These are phyloP conservation scores for Drosophila kambysellisi DNA, from an alignment of 2,888 invertebrate species.

Conservation along the genomic window DNA sequence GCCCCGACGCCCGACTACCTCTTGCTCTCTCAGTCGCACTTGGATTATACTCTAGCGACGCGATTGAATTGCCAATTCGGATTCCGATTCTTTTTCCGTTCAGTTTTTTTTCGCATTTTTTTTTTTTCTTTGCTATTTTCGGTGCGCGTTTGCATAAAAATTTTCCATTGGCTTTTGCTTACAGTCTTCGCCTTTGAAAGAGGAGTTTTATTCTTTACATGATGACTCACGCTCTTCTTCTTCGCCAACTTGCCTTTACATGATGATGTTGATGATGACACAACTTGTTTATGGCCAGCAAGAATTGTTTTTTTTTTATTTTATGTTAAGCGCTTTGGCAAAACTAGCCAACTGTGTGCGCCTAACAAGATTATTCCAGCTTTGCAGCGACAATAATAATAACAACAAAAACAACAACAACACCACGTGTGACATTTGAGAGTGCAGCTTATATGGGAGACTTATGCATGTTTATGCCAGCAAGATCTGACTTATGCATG, in stretches of 20 bases:
- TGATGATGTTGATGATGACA: constrained; percentile 26
- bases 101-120: constrained; percentile 17
- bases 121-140: constrained; percentile 8
- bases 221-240: constrained; percentile 44
- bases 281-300: constrained; percentile 29
- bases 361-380: constrained; percentile 24
- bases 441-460: constrained; percentile 1
- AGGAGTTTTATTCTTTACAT: constrained; percentile 36
- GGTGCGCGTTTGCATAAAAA: constrained; percentile 40
- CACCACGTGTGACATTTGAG: constrained; percentile 1
- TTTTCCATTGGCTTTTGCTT: constrained; percentile 65
- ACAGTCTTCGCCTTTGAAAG: constrained; percentile 16
- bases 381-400: neutral
- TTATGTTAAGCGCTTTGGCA: neutral
- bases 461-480: neutral
- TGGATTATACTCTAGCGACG: constrained; percentile 51
- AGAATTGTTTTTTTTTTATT: neutral
- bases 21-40: constrained; percentile 21
- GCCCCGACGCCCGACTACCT: constrained; percentile 35
- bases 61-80: constrained; percentile 65
- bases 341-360: constrained; percentile 15
- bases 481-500: neutral
- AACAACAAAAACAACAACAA: neutral
- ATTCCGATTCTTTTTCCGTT: constrained; percentile 46
- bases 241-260: constrained; percentile 19